Percentiles rank a stretch among this genome's conserved stretches.
Conservation (phyloP, 2,888 invertebrate genomes). For the Agonopterix heracliana region DNA sequence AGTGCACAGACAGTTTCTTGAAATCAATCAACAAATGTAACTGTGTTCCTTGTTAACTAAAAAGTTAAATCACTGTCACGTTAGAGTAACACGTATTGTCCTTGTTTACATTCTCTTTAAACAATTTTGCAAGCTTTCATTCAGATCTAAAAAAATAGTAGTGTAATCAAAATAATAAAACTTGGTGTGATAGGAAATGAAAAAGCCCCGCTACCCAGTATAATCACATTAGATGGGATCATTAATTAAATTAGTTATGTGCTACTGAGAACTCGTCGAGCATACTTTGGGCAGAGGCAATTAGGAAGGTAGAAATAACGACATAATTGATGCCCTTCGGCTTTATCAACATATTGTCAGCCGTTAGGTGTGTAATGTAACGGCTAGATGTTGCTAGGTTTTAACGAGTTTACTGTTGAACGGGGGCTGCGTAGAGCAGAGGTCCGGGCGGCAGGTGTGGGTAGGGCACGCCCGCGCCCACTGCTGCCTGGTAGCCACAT, state of each 20-base stretch:
- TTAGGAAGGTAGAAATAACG: too few relatives aligned
- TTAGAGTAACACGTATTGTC: conserved; percentile 11
- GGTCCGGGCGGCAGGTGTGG: conserved; percentile 77
- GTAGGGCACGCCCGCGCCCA: conserved; percentile 77
- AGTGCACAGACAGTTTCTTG: conserved; percentile 3
- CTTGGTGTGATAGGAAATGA: background rate
- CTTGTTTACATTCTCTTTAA: conserved; percentile 9
- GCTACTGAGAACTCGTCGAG: too few relatives aligned
- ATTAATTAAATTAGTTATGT: too few relatives aligned
- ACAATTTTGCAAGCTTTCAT: conserved; percentile 52
- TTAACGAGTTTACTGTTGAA: conserved; percentile 80
- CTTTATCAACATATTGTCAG: too few relatives aligned
- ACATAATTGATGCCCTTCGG: too few relatives aligned
- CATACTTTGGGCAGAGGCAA: too few relatives aligned
- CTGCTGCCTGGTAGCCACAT: conserved; percentile 81
- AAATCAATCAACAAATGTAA: too few relatives aligned
- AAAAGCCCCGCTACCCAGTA: too few relatives aligned
- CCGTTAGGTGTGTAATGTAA: too few relatives aligned
- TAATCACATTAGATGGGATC: too few relatives aligned
- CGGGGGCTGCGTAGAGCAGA: conserved; percentile 79
- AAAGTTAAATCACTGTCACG: background rate
- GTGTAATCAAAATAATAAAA: conserved; percentile 23
- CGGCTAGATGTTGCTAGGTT: too few relatives aligned
- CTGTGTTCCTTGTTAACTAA: too few relatives aligned
- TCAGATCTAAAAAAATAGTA: conserved; percentile 61